Base-by-base conservation (phyloP, 1,140 invertebrate genomes). In the Drosophila repleta region DNA sequence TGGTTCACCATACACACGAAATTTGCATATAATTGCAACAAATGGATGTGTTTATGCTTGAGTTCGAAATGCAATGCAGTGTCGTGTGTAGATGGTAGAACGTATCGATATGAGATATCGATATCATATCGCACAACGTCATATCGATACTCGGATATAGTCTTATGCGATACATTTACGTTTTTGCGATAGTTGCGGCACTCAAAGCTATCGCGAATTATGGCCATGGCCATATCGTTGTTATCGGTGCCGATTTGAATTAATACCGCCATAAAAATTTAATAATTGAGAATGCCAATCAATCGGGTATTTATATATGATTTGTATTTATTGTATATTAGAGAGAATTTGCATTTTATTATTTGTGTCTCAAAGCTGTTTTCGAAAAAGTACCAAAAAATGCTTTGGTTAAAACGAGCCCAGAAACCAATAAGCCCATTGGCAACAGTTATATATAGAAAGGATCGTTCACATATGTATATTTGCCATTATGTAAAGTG, bases 61-160 rank as follows among this genome's bases (percentile, higher is more conserved):
- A 37, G 45, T 61, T 61, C 45, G 58, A 49, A 65, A 48, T 51
- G 26, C 57, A n/a, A 61, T 61, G 57, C 45, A 21, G 57, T 48
- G 29, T 61, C n/a, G 24, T 49, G n/a, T 37, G 21, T 45, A 2
- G 29, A 61, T 48, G 58, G 43, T 4, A 37, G 10, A 18, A 20
- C 5, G 2, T 26, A 61, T 39, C 58, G 46, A 61, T 49, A 61
- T 18, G 6, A 4, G 4, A n/a, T n/a, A n/a, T n/a, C n/a, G n/a
- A 26, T 60, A 35, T 21, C 15, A 17, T n/a, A 18, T 32, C 7
- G n/a, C n/a, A n/a, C n/a, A n/a, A n/a, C 15, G 3, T 2, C 3
- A 11, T 2, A 43, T 13, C 55, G 39, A 57, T 45, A 13, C 15
- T 43, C 39, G 39, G 1, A 5, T 17, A 17, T 43, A 24, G 21